Percentiles rank a stretch among this genome's conserved stretches.
Evolutionary conservation across 2,797 vertebrate genomes (phyloP).

Genomic region (Muraenolepis orangiensis): DNA sequence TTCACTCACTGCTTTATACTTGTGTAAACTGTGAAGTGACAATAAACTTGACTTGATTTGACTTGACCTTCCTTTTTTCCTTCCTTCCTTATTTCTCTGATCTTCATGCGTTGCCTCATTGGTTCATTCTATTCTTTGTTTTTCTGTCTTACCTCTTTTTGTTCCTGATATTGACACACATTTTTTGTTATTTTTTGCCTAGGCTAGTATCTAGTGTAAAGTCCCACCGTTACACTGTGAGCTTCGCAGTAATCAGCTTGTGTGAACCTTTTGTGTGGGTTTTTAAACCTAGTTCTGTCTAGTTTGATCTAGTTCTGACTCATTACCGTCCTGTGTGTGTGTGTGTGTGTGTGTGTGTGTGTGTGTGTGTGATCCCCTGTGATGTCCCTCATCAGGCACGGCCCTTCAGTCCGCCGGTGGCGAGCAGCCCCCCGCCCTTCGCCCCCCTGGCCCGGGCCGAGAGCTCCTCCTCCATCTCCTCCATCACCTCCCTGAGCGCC

Average conservation of each 20-base stretch:
- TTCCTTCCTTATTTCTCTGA: not conserved
- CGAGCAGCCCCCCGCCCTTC: slow-evolving; percentile 92
- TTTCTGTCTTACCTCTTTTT: not conserved
- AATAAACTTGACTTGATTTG: too few species aligned
- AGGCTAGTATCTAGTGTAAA: not conserved
- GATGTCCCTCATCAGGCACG: slow-evolving; percentile 75
- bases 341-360: too few species aligned
- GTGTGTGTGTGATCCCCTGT: not conserved
- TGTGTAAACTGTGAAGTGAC: too few species aligned
- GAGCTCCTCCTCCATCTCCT: slow-evolving; percentile 97
- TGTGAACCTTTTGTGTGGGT: not conserved
- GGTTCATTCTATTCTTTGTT: not conserved
- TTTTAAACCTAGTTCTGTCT: not conserved
- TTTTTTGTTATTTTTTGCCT: too few species aligned
- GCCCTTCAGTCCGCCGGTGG: slow-evolving; percentile 91
- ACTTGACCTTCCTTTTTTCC: not conserved
- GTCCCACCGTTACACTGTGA: not conserved
- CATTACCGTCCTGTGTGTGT: not conserved
- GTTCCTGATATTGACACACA: too few species aligned
- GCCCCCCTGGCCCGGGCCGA: slow-evolving; percentile 94
- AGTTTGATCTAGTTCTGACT: not conserved
- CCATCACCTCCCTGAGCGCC: slow-evolving; percentile 90
- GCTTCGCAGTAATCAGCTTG: not conserved
- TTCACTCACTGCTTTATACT: too few species aligned
- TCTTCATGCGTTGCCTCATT: not conserved